Evolutionary conservation across 2,113 vertebrate species (phyloP).

Genomic region (Addax nasomaculatus): DNA sequence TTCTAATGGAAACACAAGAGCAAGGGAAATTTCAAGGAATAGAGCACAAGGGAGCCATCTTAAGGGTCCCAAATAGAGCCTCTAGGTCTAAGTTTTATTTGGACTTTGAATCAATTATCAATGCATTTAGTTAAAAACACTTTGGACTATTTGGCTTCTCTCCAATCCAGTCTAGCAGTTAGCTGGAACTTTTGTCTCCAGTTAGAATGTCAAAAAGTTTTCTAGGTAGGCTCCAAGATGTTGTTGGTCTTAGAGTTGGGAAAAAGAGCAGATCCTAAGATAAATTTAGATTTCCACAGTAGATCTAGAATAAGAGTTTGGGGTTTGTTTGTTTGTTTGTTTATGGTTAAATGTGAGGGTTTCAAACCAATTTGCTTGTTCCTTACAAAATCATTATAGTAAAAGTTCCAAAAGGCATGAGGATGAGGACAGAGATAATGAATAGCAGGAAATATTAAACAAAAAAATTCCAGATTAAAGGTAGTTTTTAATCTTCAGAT

Average conservation of each 20-base stretch:
- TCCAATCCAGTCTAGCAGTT: neutral
- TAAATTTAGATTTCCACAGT: neutral
- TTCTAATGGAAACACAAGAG: neutral
- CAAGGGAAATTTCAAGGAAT: neutral
- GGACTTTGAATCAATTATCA: neutral
- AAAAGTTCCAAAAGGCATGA: neutral
- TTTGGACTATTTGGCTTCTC: neutral
- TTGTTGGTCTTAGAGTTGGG: neutral
- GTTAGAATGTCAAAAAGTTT: neutral
- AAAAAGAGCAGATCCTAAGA: neutral
- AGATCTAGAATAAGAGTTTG: neutral
- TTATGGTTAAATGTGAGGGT: neutral
- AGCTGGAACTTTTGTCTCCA: neutral
- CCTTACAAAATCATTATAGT: neutral
- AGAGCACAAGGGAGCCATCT: neutral
- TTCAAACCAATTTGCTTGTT: neutral
- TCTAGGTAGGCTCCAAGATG: neutral
- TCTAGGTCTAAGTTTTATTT: neutral
- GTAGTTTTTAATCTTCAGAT: neutral
- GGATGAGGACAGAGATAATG: neutral
- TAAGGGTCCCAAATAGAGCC: neutral
- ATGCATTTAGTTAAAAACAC: neutral
- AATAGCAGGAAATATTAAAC: neutral
- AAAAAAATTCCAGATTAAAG: neutral
- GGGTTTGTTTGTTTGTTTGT: neutral